These are phyloP conservation scores for Melanostigma gelatinosum DNA, from an alignment of 2,113 vertebrate genomes.

Conservation along the genomic window DNA sequence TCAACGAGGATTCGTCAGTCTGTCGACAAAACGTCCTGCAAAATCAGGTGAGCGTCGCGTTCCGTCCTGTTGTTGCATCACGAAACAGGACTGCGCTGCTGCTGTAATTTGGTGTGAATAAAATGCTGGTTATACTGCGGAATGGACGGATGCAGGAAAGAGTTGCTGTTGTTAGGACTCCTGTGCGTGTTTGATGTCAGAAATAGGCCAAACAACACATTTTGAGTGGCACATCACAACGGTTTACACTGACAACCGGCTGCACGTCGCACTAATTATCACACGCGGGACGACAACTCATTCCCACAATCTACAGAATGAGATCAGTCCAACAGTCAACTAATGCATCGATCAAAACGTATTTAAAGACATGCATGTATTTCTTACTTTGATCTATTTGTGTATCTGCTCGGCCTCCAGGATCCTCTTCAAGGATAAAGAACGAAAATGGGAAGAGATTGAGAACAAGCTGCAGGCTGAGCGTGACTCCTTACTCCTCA, in stretches of 20 bases:
- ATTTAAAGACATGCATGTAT: conserved; percentile 32
- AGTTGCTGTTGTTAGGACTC: not conserved
- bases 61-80: not conserved
- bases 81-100: not conserved
- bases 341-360: conserved; percentile 6
- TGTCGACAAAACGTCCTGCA: conserved; percentile 94
- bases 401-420: conserved; percentile 76
- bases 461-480: conserved; percentile 92
- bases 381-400: conserved; percentile 62
- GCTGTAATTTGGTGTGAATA: not conserved
- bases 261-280: conserved; percentile 28
- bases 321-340: conserved; percentile 18
- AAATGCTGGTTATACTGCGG: not conserved
- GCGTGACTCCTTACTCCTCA: conserved; percentile 93
- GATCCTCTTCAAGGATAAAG: conserved; percentile 97
- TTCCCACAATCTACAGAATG: conserved; percentile 8
- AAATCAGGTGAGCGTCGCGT: conserved; percentile 87
- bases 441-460: conserved; percentile 96
- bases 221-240: conserved; percentile 63
- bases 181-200: conserved; percentile 10
- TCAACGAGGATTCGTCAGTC: conserved; percentile 93
- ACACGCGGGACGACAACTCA: conserved; percentile 9
- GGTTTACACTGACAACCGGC: conserved; percentile 20
- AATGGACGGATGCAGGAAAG: not conserved
- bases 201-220: conserved; percentile 25